A percentile compares a stretch with the other conserved stretches of the same genome.
Conservation (phyloP, 2,888 invertebrate species). For the Tetranychus piercei region DNA sequence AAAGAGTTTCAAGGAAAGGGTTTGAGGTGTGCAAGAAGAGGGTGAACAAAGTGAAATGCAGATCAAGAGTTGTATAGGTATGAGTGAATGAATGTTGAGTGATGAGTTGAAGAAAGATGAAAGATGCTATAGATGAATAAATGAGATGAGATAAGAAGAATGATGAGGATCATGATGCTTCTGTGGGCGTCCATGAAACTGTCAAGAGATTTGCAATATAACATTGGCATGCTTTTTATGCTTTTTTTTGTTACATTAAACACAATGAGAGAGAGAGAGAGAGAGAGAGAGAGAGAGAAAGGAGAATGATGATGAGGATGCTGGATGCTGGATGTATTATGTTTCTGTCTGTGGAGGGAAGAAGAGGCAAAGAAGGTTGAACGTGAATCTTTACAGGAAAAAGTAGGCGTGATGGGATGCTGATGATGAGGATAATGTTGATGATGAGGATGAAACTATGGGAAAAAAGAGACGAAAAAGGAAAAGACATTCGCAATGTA, state of each 20-base stretch:
- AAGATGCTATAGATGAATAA: slow-evolving; percentile 4
- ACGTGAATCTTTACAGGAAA: not conserved
- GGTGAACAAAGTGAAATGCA: not conserved
- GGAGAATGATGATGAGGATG: slow-evolving; percentile 3
- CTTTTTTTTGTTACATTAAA: not conserved
- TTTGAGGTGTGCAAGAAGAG: not conserved
- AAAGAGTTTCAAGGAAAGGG: not conserved
- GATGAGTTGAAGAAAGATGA: not conserved
- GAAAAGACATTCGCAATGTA: not conserved
- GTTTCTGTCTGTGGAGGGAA: not conserved
- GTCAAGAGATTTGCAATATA: not conserved
- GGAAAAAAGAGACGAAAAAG: not conserved
- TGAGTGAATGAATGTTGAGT: not conserved
- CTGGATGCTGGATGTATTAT: not conserved
- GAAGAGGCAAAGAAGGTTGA: not conserved
- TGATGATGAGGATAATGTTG: not conserved
- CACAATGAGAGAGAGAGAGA: not conserved
- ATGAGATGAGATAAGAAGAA: not conserved
- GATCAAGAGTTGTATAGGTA: not conserved
- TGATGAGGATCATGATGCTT: not conserved
- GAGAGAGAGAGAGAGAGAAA: slow-evolving; percentile 4
- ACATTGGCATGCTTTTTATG: not conserved
- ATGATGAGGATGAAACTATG: not conserved
- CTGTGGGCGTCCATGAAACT: not conserved
- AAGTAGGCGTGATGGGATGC: not conserved